Conservation (phyloP, 1,140 invertebrate species). For the Coptotermes formosanus region DNA sequence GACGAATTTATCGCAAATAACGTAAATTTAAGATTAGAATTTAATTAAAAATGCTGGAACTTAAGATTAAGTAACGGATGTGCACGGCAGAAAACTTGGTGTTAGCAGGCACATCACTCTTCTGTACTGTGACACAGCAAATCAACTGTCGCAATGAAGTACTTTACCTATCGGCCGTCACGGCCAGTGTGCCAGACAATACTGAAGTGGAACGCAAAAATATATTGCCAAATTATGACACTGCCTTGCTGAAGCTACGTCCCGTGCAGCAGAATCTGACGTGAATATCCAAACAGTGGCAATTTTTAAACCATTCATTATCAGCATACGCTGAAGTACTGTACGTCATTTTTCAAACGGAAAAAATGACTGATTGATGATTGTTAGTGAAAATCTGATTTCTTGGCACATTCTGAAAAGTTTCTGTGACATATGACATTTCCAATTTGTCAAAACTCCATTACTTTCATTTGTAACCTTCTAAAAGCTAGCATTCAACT, state of each 20-base stretch:
- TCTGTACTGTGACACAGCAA: too few species aligned
- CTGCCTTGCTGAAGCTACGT: background rate
- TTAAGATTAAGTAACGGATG: too few species aligned
- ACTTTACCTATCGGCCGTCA: background rate
- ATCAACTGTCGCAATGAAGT: too few species aligned
- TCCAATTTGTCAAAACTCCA: background rate
- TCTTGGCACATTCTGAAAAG: background rate
- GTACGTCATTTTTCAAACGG: background rate
- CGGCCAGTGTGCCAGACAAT: background rate
- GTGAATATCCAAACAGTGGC: background rate
- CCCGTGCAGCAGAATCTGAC: background rate
- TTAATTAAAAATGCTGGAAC: too few species aligned
- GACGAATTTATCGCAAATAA: too few species aligned
- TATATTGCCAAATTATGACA: background rate
- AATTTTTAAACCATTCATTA: slow-evolving; percentile 6
- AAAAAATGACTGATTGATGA: background rate
- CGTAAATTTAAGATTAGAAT: too few species aligned
- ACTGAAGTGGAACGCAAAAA: background rate
- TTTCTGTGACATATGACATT: background rate
- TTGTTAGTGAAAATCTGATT: background rate
- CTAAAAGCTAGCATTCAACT: too few species aligned
- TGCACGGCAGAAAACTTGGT: too few species aligned
- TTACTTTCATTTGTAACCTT: background rate
- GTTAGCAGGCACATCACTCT: too few species aligned
- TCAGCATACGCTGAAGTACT: background rate